These are phyloP conservation scores for Vicugna pacos DNA, from an alignment of 2,113 vertebrate genomes.

Conservation along the genomic window DNA sequence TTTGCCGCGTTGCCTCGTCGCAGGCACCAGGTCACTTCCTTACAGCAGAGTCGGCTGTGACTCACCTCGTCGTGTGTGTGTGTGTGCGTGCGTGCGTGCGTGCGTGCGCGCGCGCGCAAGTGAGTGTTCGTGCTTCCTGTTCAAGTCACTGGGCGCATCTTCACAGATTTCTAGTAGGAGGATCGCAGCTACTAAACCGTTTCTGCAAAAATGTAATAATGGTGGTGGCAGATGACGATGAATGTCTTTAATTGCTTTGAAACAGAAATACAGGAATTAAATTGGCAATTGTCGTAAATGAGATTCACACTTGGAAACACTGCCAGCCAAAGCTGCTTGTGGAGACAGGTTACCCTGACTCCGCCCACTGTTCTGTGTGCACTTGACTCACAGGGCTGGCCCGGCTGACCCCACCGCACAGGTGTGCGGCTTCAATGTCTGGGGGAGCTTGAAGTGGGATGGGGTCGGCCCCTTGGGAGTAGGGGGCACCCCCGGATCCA, in stretches of 20 bases:
- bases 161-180: not conserved
- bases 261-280: constrained; percentile 50
- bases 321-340: not conserved
- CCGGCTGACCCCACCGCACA: not conserved
- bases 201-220: not conserved
- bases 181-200: not conserved
- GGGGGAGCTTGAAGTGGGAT: too few species aligned
- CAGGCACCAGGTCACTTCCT: not conserved
- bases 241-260: constrained; percentile 61
- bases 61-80: not conserved
- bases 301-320: not conserved
- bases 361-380: accelerated
- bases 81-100: accelerated
- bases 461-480: not conserved
- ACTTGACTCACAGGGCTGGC: not conserved
- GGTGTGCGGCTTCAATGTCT: too few species aligned
- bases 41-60: accelerated
- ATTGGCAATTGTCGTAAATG: not conserved
- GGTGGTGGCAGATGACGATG: constrained; percentile 9
- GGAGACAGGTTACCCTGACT: not conserved
- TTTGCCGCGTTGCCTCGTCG: not conserved
- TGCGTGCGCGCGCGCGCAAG: too few species aligned
- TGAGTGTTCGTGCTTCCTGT: not conserved
- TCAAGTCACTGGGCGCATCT: not conserved
- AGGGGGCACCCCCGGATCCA: accelerated